Base-by-base conservation (phyloP, 2,888 invertebrate genomes). In the Dastarcus helophoroides region DNA sequence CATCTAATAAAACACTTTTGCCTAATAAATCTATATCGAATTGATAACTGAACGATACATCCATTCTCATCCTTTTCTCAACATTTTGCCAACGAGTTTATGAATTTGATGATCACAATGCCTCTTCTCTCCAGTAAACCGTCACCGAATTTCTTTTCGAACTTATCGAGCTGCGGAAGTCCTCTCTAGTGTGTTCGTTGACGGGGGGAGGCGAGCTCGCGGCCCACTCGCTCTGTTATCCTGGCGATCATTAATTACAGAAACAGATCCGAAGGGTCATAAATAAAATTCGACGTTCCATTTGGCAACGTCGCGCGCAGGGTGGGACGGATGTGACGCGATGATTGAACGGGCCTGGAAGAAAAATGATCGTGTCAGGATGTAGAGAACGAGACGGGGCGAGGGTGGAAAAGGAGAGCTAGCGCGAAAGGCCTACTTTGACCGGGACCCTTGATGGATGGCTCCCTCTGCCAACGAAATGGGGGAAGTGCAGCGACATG, bases 281-380 rank as follows among this genome's bases (percentile, higher is more conserved):
- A 62, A 62, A 61, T 63, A 62, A 63, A 60, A 63, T 59, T 61
- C 60, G 60, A 62, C 61, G 56, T 59, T 55, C 59, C 61, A 61
- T 61, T 62, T 62, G 62, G 61, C 60, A 61, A 61, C 61, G 60
- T 60, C 58, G 58, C 60, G 65, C 66, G 66, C 66, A 64, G 66
- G 66, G 67, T 68, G 71, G 65, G 65, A 65, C 62, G 62, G 67
- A 67, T 71, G 71, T 74, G 75, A 74, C 73, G 73, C 72, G 73
- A 74, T 75, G 75, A 75, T 74, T 73, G 73, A 74, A 71, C 73
- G 73, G 63, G 70, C 71, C 70, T 68, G 54, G 71, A 71, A 74
- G 74, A 75, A 75, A 75, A 75, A 75, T 74, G 73, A 74, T 73
- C 73, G 69, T 69, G 73, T 58, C 58, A 66, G 58, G 50, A 48